Conservation (phyloP, 2,888 invertebrate genomes). For the Salpingus planirostris region DNA sequence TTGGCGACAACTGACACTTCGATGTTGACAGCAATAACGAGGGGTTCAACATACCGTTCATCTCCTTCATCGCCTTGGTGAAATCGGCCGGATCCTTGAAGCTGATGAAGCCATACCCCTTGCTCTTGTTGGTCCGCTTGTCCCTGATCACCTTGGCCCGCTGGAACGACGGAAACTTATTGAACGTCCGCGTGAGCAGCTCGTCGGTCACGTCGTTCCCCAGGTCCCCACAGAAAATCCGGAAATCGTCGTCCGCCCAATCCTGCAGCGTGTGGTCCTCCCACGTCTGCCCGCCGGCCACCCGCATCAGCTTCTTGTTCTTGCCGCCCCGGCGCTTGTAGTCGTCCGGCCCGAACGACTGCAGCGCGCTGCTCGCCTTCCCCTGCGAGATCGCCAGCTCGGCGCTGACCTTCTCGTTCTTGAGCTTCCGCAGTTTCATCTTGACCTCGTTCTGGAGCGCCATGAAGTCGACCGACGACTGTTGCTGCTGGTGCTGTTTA, state of each 20-base stretch:
- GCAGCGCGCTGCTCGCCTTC: conserved; percentile 49
- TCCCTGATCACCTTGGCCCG: conserved; percentile 94
- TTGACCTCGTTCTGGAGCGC: conserved; percentile 49
- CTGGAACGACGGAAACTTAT: conserved; percentile 87
- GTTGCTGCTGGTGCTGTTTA: conserved; percentile 22
- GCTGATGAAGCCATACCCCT: conserved; percentile 98
- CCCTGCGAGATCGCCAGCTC: conserved; percentile 57
- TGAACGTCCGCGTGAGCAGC: conserved; percentile 89
- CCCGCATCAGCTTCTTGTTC: conserved; percentile 67
- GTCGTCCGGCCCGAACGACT: conserved; percentile 49
- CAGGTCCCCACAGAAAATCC: conserved; percentile 98
- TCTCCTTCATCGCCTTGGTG: conserved; percentile 97
- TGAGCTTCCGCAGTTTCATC: conserved; percentile 52
- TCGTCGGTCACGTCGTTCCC: conserved; percentile 99
- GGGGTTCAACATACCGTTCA: conserved; percentile 85
- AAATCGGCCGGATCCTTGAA: conserved; percentile 97
- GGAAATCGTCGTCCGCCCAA: conserved; percentile 98
- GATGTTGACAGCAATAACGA: too few species aligned
- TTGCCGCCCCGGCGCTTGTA: conserved; percentile 39
- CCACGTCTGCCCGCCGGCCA: conserved; percentile 93
- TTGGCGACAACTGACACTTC: too few species aligned
- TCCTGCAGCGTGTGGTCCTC: conserved; percentile 89
- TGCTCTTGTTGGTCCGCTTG: conserved; percentile 94
- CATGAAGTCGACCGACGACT: conserved; percentile 43
- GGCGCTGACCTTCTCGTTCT: conserved; percentile 57